Evolutionary conservation across 2,888 invertebrate species (phyloP).

Genomic region (Meteorus cinctellus): DNA sequence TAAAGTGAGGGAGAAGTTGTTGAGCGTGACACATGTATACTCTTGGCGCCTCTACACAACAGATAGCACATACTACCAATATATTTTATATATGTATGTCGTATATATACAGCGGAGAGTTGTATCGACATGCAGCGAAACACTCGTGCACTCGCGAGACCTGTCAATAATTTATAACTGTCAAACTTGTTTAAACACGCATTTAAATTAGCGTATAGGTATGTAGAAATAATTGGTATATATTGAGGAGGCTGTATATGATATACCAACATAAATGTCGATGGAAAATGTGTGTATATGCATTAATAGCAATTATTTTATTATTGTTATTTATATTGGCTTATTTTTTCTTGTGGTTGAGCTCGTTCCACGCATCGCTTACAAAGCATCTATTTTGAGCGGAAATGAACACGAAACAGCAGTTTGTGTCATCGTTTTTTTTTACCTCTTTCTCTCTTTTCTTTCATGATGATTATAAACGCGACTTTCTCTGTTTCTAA

Average conservation of each 20-base stretch:
- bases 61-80: not conserved
- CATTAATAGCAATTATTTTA: not conserved
- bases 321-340: not conserved
- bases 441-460: slow-evolving; percentile 28
- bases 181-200: slow-evolving; percentile 55
- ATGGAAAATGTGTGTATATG: not conserved
- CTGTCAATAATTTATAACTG: slow-evolving; percentile 53
- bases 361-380: slow-evolving; percentile 52
- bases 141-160: slow-evolving; percentile 28
- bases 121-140: slow-evolving; percentile 3
- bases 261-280: not conserved
- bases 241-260: slow-evolving; percentile 20
- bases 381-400: slow-evolving; percentile 61
- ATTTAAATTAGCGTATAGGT: slow-evolving; percentile 52
- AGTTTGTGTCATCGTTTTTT: slow-evolving; percentile 21
- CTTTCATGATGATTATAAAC: slow-evolving; percentile 41
- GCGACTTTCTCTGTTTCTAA: slow-evolving; percentile 39
- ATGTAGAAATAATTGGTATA: slow-evolving; percentile 51
- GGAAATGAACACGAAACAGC: slow-evolving; percentile 55
- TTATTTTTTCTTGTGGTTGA: not conserved
- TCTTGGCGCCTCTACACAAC: slow-evolving; percentile 27
- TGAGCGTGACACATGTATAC: slow-evolving; percentile 5
- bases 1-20: slow-evolving; percentile 11
- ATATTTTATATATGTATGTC: not conserved
- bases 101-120: not conserved